Conservation (phyloP, 2,797 vertebrate species). For the Anguilla marmorata region DNA sequence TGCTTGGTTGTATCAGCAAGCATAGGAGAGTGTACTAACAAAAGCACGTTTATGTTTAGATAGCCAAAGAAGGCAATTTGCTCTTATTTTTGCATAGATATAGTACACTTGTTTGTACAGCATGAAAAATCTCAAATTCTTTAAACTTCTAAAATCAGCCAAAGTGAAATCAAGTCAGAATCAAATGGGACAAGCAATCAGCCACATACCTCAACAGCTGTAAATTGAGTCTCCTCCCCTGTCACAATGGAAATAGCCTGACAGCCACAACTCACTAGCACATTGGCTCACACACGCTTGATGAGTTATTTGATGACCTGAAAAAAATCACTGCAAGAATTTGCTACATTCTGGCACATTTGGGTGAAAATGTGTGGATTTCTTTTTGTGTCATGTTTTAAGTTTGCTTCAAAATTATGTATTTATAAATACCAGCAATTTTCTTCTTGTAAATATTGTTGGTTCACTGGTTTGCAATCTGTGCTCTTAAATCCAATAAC, state of each 20-base stretch:
- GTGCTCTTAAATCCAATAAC: not conserved
- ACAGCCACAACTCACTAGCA: conserved; percentile 9
- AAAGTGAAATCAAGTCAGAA: not conserved
- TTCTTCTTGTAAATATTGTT: not conserved
- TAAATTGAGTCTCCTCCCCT: conserved; percentile 1
- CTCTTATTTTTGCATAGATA: not conserved
- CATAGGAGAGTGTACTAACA: not conserved
- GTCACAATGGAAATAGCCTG: not conserved
- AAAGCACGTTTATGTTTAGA: not conserved
- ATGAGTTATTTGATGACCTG: conserved; percentile 66
- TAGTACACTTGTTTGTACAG: not conserved
- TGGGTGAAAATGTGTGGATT: conserved; percentile 50
- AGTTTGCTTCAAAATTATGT: not conserved
- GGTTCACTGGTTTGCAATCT: not conserved
- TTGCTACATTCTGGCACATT: conserved; percentile 56
- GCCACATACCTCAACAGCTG: conserved; percentile 9
- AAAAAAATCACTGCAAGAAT: conserved; percentile 57
- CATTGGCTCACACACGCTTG: conserved; percentile 37
- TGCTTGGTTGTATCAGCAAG: not conserved
- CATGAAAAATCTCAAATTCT: not conserved
- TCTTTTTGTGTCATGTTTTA: conserved; percentile 22
- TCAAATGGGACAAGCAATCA: conserved; percentile 38
- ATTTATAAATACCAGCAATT: not conserved
- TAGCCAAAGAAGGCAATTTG: not conserved
- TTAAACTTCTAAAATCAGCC: not conserved